phyloP scores from a whole-genome alignment of 2,888 invertebrate species.

The Eumerus sabulonum region DNA sequence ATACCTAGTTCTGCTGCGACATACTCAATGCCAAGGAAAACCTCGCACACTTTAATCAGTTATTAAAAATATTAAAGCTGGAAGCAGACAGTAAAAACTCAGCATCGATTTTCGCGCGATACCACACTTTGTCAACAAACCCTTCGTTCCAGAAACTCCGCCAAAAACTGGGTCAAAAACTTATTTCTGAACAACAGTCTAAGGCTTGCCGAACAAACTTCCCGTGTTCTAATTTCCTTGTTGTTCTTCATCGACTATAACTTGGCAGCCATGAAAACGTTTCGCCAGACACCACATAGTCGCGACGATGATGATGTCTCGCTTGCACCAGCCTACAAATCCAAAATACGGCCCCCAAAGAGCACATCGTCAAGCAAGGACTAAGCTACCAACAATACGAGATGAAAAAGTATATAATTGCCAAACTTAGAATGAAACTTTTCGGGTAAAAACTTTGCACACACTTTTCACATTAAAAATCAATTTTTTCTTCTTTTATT shows the following conservation, averaged over 20 bases:
- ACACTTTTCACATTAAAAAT: conserved; percentile 68
- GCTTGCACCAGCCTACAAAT: conserved; percentile 42
- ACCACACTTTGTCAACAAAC: conserved; percentile 44
- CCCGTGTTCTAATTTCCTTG: conserved; percentile 57
- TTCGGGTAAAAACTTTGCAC: conserved; percentile 65
- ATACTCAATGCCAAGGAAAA: too few relatives aligned
- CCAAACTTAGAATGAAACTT: conserved; percentile 69
- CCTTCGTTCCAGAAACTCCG: conserved; percentile 52
- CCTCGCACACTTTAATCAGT: too few relatives aligned
- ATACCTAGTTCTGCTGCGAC: too few relatives aligned
- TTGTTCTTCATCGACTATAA: conserved; percentile 46
- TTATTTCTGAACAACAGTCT: conserved; percentile 61
- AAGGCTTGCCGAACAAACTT: conserved; percentile 62
- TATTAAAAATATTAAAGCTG: too few relatives aligned
- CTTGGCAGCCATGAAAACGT: conserved; percentile 29
- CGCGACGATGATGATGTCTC: conserved; percentile 22
- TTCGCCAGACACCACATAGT: conserved; percentile 50
- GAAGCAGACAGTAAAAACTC: too few relatives aligned
- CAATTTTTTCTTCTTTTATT: conserved; percentile 18
- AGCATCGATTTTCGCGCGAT: conserved; percentile 52
- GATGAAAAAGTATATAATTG: conserved; percentile 65
- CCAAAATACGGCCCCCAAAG: conserved; percentile 16
- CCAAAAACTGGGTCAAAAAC: conserved; percentile 62
- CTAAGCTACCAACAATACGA: conserved; percentile 35
- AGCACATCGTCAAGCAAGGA: conserved; percentile 55